Evolutionary conservation across 2,797 vertebrate species (phyloP).

Genomic region (Dendrocincla fuliginosa): DNA sequence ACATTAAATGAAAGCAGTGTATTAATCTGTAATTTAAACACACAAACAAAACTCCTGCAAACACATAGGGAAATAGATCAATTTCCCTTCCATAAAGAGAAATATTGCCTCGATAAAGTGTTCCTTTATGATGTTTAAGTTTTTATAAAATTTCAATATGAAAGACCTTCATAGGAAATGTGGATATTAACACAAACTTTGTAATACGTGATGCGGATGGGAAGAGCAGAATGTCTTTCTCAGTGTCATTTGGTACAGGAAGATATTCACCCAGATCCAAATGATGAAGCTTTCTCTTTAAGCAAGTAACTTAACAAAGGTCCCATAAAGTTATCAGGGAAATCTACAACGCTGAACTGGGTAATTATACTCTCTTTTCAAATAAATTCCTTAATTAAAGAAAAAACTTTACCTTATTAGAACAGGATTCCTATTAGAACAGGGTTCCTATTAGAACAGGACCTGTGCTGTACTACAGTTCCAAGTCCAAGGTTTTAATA

Average conservation of each 20-base stretch:
- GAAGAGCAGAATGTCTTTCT: neutral
- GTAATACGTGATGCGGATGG: neutral
- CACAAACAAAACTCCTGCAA: neutral
- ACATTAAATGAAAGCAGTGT: neutral
- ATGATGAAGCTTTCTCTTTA: neutral
- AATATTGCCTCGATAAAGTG: neutral
- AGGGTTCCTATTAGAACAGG: neutral
- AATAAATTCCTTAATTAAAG: neutral
- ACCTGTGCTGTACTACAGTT: neutral
- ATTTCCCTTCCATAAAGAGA: neutral
- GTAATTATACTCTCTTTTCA: neutral
- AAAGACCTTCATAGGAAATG: neutral
- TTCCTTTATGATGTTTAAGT: neutral
- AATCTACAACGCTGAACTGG: neutral
- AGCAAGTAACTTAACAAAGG: neutral
- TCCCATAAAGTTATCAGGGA: neutral
- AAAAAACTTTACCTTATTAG: neutral
- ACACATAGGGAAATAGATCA: neutral
- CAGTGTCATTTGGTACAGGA: neutral
- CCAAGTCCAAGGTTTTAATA: neutral
- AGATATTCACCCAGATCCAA: neutral
- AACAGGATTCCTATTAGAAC: neutral
- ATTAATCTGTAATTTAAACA: neutral
- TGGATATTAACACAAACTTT: neutral
- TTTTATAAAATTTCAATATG: neutral